Evolutionary conservation across 2,797 vertebrate genomes (phyloP).

Genomic region (Gobio occitaniae): DNA sequence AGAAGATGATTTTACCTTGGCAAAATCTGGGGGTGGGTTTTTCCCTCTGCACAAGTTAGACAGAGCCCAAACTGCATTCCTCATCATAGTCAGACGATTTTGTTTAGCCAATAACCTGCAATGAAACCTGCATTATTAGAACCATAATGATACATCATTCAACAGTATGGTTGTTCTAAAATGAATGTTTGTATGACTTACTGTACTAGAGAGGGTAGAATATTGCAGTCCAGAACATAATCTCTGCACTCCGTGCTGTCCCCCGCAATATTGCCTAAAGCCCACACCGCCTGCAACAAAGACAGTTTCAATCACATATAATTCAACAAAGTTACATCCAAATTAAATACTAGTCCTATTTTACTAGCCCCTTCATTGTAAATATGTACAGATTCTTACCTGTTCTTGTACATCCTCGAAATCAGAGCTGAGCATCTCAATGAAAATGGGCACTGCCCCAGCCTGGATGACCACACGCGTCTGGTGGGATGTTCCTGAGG

Average conservation of each 20-base stretch:
- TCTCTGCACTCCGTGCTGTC: conserved; percentile 98
- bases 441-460: conserved; percentile 95
- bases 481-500: conserved; percentile 95
- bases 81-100: conserved; percentile 94
- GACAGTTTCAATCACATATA: neutral
- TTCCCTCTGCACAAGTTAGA: conserved; percentile 98
- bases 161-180: neutral
- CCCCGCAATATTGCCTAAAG: conserved; percentile 96
- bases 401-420: conserved; percentile 98
- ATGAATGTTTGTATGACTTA: conserved; percentile 23
- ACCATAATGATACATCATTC: neutral
- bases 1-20: conserved; percentile 83
- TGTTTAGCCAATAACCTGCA: conserved; percentile 91
- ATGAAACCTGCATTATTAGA: conserved; percentile 32
- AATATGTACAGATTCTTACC: conserved; percentile 70
- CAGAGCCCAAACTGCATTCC: conserved; percentile 96
- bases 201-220: conserved; percentile 87
- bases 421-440: conserved; percentile 93
- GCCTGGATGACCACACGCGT: conserved; percentile 96
- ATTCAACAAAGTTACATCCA: neutral
- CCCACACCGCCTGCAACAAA: conserved; percentile 90
- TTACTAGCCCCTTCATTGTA: neutral
- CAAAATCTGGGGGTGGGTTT: conserved; percentile 95
- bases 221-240: conserved; percentile 95
- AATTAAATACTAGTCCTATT: neutral